Conservation (phyloP, 2,797 vertebrate species). For the Platalea minor region DNA sequence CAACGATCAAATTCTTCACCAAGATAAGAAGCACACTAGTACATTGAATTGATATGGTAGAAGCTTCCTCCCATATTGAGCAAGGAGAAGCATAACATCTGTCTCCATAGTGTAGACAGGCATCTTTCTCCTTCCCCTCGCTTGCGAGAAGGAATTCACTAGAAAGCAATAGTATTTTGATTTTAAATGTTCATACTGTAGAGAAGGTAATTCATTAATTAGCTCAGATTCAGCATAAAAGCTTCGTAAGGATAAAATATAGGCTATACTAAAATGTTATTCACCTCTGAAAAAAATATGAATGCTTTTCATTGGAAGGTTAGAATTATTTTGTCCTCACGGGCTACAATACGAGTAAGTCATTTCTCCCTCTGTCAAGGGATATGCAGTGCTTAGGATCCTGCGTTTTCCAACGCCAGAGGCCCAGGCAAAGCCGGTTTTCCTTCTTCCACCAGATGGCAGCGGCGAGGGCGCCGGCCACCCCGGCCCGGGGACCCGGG, state of each 20-base stretch:
- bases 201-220: not conserved
- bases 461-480: rapidly evolving
- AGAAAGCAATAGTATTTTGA: not conserved
- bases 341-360: not conserved
- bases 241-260: not conserved
- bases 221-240: not conserved
- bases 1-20: not conserved
- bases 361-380: not conserved
- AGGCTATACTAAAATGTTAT: not conserved
- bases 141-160: not conserved
- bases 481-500: too few species aligned
- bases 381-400: not conserved
- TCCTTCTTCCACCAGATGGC: not conserved
- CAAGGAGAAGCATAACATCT: not conserved
- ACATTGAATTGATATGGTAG: not conserved
- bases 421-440: not conserved
- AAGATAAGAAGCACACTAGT: not conserved
- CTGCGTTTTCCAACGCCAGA: not conserved
- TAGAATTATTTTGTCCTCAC: not conserved
- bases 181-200: not conserved
- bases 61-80: not conserved
- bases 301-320: not conserved
- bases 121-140: not conserved
- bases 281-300: not conserved
- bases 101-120: not conserved